phyloP scores from a whole-genome alignment of 2,113 vertebrate species.

The Prinia subflava region DNA sequence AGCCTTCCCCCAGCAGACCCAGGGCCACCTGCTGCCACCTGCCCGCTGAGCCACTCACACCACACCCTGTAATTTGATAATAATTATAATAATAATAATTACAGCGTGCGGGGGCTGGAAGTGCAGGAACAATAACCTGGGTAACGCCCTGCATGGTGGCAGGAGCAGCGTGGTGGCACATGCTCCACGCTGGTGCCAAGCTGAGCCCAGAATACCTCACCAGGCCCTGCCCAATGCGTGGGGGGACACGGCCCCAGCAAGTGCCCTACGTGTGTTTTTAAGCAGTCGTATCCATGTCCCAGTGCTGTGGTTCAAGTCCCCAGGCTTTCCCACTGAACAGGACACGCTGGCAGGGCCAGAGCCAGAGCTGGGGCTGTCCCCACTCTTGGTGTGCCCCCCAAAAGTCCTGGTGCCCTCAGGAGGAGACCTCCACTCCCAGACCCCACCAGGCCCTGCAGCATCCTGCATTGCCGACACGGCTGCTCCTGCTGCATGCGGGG shows the following conservation, averaged over 20 bases:
- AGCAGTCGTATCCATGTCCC: not conserved
- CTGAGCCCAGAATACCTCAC: not conserved
- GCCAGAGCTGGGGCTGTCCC: not conserved
- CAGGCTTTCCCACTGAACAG: not conserved
- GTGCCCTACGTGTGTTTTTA: fast-evolving
- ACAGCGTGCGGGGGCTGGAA: not conserved
- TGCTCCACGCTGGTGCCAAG: not conserved
- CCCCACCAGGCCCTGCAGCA: not conserved
- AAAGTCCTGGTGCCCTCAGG: not conserved
- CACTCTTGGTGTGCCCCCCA: fast-evolving
- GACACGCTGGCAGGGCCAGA: not conserved
- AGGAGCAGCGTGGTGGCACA: not conserved
- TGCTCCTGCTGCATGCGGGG: not conserved
- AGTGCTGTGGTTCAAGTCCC: not conserved
- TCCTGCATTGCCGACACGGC: fast-evolving
- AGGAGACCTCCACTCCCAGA: not conserved
- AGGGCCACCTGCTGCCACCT: not conserved
- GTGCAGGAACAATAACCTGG: not conserved
- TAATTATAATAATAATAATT: conserved; percentile 16
- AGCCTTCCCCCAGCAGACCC: not conserved
- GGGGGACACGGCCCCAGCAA: fast-evolving
- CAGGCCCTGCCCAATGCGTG: fast-evolving
- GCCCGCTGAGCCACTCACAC: not conserved
- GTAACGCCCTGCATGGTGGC: not conserved
- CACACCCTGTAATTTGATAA: not conserved